phyloP scores from a whole-genome alignment of 2,888 invertebrate genomes.

The Pristionchus japonicus region DNA sequence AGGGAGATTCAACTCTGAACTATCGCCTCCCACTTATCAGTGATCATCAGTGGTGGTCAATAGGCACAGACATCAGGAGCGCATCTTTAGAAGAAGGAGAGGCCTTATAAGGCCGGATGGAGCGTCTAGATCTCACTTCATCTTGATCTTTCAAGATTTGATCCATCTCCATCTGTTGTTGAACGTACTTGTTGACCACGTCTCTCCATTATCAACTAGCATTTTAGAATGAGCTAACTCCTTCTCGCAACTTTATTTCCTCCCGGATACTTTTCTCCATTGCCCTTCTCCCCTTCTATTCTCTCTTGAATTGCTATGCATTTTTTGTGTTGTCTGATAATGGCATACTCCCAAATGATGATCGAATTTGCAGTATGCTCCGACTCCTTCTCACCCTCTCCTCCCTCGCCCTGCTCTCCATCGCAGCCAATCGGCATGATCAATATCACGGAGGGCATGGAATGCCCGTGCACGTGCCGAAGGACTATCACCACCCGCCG shows the following conservation, averaged over 20 bases:
- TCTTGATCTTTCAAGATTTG: not conserved
- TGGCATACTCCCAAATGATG: not conserved
- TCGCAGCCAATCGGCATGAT: not conserved
- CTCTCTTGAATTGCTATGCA: not conserved
- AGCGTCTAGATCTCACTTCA: not conserved
- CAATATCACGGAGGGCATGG: not conserved
- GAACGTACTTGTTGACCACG: no score
- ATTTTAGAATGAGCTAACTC: no score
- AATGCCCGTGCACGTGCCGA: not conserved
- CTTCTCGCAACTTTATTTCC: no score
- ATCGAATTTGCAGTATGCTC: not conserved
- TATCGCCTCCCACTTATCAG: not conserved
- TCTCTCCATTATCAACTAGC: no score
- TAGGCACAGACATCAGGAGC: not conserved
- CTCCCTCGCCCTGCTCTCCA: slow-evolving; percentile 2
- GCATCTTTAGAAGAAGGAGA: not conserved
- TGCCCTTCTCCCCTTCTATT: no score
- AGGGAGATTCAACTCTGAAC: not conserved
- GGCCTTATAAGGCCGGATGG: not conserved
- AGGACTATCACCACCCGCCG: not conserved
- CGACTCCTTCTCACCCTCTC: not conserved
- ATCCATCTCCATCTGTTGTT: no score
- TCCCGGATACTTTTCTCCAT: no score
- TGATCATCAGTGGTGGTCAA: not conserved
- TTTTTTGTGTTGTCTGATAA: not conserved